Base-by-base conservation (phyloP, 1,140 invertebrate species). In the Oppia nitens region DNA sequence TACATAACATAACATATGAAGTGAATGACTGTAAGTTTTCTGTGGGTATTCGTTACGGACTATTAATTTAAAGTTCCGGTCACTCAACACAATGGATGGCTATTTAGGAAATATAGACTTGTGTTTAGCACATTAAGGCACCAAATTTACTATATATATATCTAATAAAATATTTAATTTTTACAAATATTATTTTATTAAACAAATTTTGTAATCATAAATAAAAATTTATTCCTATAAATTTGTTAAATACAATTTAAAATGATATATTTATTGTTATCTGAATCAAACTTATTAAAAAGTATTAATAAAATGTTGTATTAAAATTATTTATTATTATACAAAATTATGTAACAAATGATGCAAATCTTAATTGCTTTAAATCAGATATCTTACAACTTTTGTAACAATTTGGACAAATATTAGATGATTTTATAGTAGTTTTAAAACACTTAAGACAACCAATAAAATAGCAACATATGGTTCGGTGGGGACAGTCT, bases 61-160 rank as follows among this genome's bases (percentile, higher is more conserved):
- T 56, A 56, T 56, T 56, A 56, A 56, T 56, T 47, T 26, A 17
- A n/a, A 56, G 14, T 53, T 56, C 55, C 55, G 55, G 55, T 56
- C 55, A 56, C 28, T 56, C 32, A 23, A 11, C 14, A 4, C n/a
- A 24, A 11, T 24, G 12, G 27, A 12, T 26, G 20, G n/a, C 14
- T 26, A 24, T 24, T 20, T 26, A n/a, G 55, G 28, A 24, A 56
- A 17, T 40, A 40, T 40, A 17, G 17, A 40, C 6, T 9, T 40
- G 6, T 40, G 32, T 6, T 40, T 17, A 40, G 17, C 32, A 40
- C 32, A 9, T 40, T 9, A 40, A 9, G 32, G 32, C 17, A n/a
- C n/a, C 32, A 9, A 40, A 40, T 40, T 9, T 6, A 40, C n/a
- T n/a, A n/a, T n/a, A n/a, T n/a, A n/a, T n/a, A 40, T 40, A 40